These are phyloP conservation scores for Apostichopus parvimensis DNA, from an alignment of 35 echinoderm and acorn worm species.

Conservation along the genomic window DNA sequence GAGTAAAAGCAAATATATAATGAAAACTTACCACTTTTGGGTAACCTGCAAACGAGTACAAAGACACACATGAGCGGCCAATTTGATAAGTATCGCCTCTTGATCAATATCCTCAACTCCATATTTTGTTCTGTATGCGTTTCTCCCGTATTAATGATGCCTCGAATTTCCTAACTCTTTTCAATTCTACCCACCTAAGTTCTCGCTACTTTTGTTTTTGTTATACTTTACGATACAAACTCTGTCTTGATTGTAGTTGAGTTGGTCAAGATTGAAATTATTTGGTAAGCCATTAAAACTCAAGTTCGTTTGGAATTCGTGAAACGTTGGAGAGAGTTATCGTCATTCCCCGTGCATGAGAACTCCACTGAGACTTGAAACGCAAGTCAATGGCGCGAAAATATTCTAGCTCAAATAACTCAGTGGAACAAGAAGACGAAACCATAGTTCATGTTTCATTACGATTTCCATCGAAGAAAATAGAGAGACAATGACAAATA, in stretches of 20 bases:
- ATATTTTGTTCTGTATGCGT: neutral
- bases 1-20: too few relatives aligned
- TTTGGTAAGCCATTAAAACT: slow-evolving; percentile 4
- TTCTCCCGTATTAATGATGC: neutral
- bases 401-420: neutral
- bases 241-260: neutral
- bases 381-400: neutral
- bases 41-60: neutral
- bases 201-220: neutral
- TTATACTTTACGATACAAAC: neutral
- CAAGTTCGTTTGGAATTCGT: neutral
- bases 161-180: neutral
- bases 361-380: neutral
- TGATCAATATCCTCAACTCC: slow-evolving; percentile 1
- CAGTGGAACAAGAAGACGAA: neutral
- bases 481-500: neutral
- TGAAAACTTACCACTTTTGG: neutral
- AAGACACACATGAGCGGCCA: neutral
- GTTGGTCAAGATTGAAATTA: neutral
- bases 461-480: neutral
- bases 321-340: neutral
- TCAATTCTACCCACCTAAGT: neutral
- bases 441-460: neutral
- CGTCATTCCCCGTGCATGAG: neutral
- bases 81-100: neutral